Conservation (phyloP, 1,140 invertebrate species). For the Leptoteleia sp. region DNA sequence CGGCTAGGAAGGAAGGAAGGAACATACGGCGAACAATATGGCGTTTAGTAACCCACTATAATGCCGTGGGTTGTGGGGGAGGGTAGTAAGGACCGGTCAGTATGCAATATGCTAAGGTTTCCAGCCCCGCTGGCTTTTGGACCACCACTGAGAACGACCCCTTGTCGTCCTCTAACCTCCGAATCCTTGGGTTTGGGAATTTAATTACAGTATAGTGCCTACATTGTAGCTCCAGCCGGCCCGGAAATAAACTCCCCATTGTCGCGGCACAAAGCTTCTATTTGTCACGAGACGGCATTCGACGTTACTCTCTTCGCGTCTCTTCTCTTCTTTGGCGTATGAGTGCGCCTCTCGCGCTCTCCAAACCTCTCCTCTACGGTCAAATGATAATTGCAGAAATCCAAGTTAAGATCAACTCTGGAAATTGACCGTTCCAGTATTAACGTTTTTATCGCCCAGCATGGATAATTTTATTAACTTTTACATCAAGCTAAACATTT, state of each 20-base stretch:
- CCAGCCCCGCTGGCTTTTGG: conserved; percentile 55
- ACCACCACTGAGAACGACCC: conserved; percentile 56
- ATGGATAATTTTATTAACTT: too few species aligned
- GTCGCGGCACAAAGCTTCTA: conserved; percentile 80
- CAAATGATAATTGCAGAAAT: conserved; percentile 21
- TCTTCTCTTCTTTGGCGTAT: conserved; percentile 48
- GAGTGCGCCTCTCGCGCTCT: conserved; percentile 43
- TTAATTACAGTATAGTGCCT: conserved; percentile 82
- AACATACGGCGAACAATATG: conserved; percentile 79
- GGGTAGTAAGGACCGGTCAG: conserved; percentile 74
- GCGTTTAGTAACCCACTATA: conserved; percentile 71
- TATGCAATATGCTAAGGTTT: conserved; percentile 81
- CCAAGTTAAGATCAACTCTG: too few species aligned
- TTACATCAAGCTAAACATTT: too few species aligned
- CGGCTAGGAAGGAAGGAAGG: conserved; percentile 68
- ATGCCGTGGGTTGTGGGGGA: conserved; percentile 60
- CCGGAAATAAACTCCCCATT: conserved; percentile 82
- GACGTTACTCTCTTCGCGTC: conserved; percentile 55
- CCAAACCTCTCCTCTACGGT: conserved; percentile 41
- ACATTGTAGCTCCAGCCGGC: conserved; percentile 81
- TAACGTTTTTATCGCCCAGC: too few species aligned
- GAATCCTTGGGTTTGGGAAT: conserved; percentile 81
- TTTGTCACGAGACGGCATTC: conserved; percentile 76
- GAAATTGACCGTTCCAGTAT: too few species aligned
- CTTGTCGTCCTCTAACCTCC: conserved; percentile 67